A percentile compares a stretch with the other conserved stretches of the same genome.
Evolutionary conservation across 2,797 vertebrate genomes (phyloP).

Genomic region (Saguinus oedipus): DNA sequence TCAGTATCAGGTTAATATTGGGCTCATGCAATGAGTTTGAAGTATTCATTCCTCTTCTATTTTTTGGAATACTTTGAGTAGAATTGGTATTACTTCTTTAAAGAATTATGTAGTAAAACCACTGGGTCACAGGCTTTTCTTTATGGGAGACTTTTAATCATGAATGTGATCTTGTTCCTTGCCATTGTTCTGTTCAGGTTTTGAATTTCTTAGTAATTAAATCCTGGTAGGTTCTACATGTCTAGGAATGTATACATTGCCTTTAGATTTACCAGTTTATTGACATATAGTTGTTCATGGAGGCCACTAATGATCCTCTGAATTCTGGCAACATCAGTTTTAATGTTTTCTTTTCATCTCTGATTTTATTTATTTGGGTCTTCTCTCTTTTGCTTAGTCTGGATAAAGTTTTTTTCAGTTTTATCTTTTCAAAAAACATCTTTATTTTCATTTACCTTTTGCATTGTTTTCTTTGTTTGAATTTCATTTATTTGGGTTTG

Average conservation of each 20-base stretch:
- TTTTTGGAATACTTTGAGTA: background rate
- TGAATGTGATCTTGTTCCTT: background rate
- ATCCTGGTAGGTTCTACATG: background rate
- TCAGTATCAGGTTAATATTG: background rate
- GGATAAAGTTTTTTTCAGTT: background rate
- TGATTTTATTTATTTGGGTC: background rate
- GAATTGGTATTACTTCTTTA: background rate
- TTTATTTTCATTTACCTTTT: background rate
- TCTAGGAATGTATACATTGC: background rate
- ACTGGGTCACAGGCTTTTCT: background rate
- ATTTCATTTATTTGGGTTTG: background rate
- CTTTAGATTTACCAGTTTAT: background rate
- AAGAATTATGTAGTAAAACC: background rate
- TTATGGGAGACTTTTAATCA: background rate
- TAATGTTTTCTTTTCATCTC: background rate
- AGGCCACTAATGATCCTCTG: background rate
- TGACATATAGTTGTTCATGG: background rate
- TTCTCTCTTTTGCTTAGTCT: background rate
- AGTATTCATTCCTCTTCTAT: background rate
- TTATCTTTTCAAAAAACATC: background rate
- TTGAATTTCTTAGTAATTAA: background rate
- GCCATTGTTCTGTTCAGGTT: background rate
- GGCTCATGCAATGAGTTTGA: background rate
- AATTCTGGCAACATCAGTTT: background rate
- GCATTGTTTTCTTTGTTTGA: background rate